A percentile compares a stretch with the other conserved stretches of the same genome.
These are phyloP conservation scores for Octonoba sinensis DNA, from an alignment of 2,888 invertebrate species.

Conservation along the genomic window DNA sequence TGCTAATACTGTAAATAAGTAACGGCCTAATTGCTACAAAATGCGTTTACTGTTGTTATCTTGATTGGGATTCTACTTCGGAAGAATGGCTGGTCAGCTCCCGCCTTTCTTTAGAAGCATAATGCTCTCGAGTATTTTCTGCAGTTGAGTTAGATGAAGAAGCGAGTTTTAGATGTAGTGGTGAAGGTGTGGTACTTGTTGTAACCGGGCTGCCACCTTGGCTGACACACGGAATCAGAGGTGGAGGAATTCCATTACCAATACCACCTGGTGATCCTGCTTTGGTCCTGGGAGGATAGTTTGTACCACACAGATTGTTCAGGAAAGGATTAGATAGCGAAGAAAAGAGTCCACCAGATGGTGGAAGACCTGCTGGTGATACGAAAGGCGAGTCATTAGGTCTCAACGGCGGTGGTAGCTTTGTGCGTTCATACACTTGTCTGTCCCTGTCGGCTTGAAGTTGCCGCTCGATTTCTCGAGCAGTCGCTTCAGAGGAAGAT, in stretches of 20 bases:
- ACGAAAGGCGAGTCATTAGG: conserved; percentile 50
- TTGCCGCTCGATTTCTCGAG: conserved; percentile 49
- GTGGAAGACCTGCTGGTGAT: conserved; percentile 25
- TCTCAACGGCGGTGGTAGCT: conserved; percentile 38
- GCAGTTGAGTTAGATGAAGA: conserved; percentile 19
- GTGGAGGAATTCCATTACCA: conserved; percentile 45
- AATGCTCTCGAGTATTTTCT: conserved; percentile 39
- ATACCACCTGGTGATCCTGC: conserved; percentile 28
- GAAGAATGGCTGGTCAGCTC: conserved; percentile 31
- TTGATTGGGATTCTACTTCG: conserved; percentile 62
- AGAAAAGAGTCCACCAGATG: conserved; percentile 40
- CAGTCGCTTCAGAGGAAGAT: conserved; percentile 39
- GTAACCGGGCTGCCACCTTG: conserved; percentile 37
- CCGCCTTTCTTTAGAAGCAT: conserved; percentile 27
- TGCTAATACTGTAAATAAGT: conserved; percentile 57
- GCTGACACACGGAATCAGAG: conserved; percentile 39
- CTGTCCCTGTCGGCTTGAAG: conserved; percentile 52
- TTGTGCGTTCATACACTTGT: conserved; percentile 40
- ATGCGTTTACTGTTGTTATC: conserved; percentile 47
- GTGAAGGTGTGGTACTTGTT: conserved; percentile 36
- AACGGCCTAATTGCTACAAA: conserved; percentile 40
- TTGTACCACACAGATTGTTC: conserved; percentile 49
- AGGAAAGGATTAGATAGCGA: conserved; percentile 39
- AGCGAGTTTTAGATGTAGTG: conserved; percentile 38
- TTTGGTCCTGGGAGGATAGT: conserved; percentile 24